phyloP scores from a whole-genome alignment of 2,113 vertebrate genomes.

The Ascaphus truei region DNA sequence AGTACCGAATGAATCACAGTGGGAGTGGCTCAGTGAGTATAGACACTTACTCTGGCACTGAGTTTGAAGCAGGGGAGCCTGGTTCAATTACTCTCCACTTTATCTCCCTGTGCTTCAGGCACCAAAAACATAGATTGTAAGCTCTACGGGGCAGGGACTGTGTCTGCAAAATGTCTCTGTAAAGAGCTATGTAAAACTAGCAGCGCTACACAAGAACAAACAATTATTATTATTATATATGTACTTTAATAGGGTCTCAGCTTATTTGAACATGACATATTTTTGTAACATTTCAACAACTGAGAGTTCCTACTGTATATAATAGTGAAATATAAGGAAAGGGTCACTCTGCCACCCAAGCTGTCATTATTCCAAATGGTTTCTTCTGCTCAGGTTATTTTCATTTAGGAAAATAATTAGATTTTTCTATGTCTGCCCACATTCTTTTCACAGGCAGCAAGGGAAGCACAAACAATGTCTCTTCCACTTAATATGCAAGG shows the following conservation, averaged over 20 bases:
- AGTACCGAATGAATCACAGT: conserved; percentile 61
- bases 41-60: too few species aligned
- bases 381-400: conserved; percentile 58
- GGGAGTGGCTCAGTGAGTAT: too few species aligned
- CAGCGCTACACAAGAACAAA: too few species aligned
- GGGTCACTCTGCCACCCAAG: conserved; percentile 57
- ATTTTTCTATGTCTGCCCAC: conserved; percentile 60
- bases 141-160: too few species aligned
- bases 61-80: too few species aligned
- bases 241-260: conserved; percentile 64
- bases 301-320: conserved; percentile 49
- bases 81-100: too few species aligned
- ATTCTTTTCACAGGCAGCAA: conserved; percentile 53
- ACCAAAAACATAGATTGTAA: too few species aligned
- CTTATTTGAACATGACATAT: conserved; percentile 59
- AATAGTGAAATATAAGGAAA: conserved; percentile 54
- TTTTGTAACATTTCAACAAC: conserved; percentile 51
- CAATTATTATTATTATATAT: too few species aligned
- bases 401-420: conserved; percentile 62
- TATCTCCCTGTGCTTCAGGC: too few species aligned
- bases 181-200: too few species aligned
- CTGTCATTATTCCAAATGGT: conserved; percentile 57
- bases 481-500: conserved; percentile 60
- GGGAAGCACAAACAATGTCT: conserved; percentile 56
- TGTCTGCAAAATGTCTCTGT: too few species aligned